A percentile compares a stretch with the other conserved stretches of the same genome.
Evolutionary conservation across 2,113 vertebrate species (phyloP).

Genomic region (Callopanchax toddi): DNA sequence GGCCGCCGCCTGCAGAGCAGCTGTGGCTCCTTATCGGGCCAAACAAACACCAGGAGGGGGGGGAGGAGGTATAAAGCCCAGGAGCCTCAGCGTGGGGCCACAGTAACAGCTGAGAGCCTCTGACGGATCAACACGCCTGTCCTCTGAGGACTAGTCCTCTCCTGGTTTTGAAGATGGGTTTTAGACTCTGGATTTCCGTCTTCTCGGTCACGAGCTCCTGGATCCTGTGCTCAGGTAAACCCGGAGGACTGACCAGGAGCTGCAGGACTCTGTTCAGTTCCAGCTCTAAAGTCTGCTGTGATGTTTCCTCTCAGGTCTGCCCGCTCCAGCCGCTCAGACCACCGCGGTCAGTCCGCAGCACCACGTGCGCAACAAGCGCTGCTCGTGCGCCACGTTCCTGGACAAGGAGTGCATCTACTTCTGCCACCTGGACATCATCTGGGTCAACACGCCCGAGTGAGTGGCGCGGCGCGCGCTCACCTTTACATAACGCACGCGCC

Average conservation of each 20-base stretch:
- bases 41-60: conserved; percentile 12
- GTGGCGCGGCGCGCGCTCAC: neutral
- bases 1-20: conserved; percentile 22
- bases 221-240: conserved; percentile 70
- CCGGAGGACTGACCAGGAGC: too few species aligned
- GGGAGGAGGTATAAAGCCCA: conserved; percentile 67
- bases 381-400: conserved; percentile 90
- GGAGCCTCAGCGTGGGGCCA: conserved; percentile 56
- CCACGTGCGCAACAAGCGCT: conserved; percentile 86
- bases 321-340: conserved; percentile 27
- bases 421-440: conserved; percentile 98
- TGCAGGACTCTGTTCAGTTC: too few species aligned
- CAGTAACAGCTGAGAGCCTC: conserved; percentile 34
- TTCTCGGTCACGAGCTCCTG: conserved; percentile 78
- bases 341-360: conserved; percentile 48
- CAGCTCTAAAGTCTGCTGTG: neutral
- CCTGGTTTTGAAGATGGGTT: conserved; percentile 79
- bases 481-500: neutral
- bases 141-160: too few species aligned
- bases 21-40: conserved; percentile 31
- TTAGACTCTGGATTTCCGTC: conserved; percentile 80
- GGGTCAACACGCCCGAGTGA: conserved; percentile 98
- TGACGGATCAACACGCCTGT: conserved; percentile 6
- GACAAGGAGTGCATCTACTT: conserved; percentile 98
- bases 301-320: conserved; percentile 50